phyloP scores from a whole-genome alignment of 2,113 vertebrate species.

The Gobiocypris rarus region DNA sequence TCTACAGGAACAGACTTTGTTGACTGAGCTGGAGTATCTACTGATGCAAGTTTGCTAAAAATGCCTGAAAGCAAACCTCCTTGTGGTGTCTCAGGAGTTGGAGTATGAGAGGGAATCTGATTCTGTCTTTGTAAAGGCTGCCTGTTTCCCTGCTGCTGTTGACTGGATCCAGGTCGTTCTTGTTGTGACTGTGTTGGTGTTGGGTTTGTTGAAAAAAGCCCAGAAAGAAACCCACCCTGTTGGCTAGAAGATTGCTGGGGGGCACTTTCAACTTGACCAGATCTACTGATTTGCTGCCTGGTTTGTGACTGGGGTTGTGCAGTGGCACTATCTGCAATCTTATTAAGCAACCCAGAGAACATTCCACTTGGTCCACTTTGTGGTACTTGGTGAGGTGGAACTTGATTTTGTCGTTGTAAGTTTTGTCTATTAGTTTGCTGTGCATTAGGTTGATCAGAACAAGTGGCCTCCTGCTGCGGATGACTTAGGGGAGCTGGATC shows the following conservation, averaged over 20 bases:
- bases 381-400: constrained; percentile 62
- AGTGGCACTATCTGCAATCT: constrained; percentile 67
- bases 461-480: constrained; percentile 49
- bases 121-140: constrained; percentile 74
- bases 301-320: constrained; percentile 53
- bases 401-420: constrained; percentile 64
- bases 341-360: constrained; percentile 72
- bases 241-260: constrained; percentile 65
- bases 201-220: constrained; percentile 68
- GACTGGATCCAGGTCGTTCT: constrained; percentile 52
- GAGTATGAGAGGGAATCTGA: constrained; percentile 64
- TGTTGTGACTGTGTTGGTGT: constrained; percentile 56
- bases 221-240: constrained; percentile 72
- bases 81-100: constrained; percentile 66
- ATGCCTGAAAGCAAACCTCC: constrained; percentile 73
- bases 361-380: constrained; percentile 64
- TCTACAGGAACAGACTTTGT: constrained; percentile 46
- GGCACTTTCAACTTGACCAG: constrained; percentile 53
- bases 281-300: constrained; percentile 55
- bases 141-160: constrained; percentile 66
- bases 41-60: constrained; percentile 80
- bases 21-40: constrained; percentile 67
- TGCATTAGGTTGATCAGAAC: constrained; percentile 52
- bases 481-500: constrained; percentile 43
- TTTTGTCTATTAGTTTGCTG: constrained; percentile 63